Evolutionary conservation across 2,888 invertebrate genomes (phyloP).

Genomic region (Xestia c-nigrum): DNA sequence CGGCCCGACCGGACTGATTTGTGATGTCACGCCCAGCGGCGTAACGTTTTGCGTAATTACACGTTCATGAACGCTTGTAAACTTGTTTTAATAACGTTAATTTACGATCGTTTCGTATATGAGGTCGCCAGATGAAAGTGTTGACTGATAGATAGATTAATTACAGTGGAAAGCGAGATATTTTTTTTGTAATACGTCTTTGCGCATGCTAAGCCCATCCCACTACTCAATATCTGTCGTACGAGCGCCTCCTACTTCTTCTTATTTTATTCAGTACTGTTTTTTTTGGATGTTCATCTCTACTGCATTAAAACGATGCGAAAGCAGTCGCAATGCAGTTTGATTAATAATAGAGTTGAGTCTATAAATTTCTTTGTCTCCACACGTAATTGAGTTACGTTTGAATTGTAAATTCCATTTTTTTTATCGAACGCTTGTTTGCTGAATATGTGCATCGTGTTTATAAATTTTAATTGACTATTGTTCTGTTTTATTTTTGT

Average conservation of each 20-base stretch:
- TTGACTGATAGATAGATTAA: constrained; percentile 82
- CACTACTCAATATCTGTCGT: constrained; percentile 91
- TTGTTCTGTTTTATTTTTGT: constrained; percentile 59
- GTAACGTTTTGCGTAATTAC: constrained; percentile 91
- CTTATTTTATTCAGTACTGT: constrained; percentile 88
- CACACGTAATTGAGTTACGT: constrained; percentile 54
- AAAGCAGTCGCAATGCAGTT: constrained; percentile 87
- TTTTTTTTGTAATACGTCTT: constrained; percentile 83
- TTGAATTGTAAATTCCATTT: constrained; percentile 34
- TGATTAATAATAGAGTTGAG: constrained; percentile 84
- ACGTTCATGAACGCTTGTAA: constrained; percentile 85
- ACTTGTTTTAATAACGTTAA: constrained; percentile 89
- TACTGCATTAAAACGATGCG: constrained; percentile 85
- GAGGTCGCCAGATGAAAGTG: constrained; percentile 86
- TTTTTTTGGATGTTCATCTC: constrained; percentile 84
- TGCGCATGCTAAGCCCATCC: constrained; percentile 90
- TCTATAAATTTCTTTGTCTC: constrained; percentile 61
- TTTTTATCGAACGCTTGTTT: constrained; percentile 42
- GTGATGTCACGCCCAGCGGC: constrained; percentile 91
- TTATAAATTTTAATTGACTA: constrained; percentile 61
- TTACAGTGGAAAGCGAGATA: constrained; percentile 77
- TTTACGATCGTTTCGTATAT: constrained; percentile 84
- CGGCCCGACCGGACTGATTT: constrained; percentile 88
- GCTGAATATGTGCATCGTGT: constrained; percentile 47
- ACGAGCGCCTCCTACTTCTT: constrained; percentile 89